These are phyloP conservation scores for Antheraea assamensis DNA, from an alignment of 2,888 invertebrate species.

Conservation along the genomic window DNA sequence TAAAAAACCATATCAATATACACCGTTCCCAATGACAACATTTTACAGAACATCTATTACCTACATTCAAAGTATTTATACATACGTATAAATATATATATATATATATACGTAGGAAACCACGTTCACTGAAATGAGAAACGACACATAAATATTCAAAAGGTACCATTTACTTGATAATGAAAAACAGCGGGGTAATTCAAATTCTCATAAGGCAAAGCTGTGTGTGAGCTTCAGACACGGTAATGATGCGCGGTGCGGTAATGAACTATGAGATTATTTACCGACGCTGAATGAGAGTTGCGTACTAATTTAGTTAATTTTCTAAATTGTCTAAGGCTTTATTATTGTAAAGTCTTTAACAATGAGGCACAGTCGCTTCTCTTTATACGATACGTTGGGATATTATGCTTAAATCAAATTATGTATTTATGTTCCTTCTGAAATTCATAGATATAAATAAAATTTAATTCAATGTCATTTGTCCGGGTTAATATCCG, in stretches of 20 bases:
- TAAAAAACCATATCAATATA: too few relatives aligned
- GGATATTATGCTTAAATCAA: neutral
- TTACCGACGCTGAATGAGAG: conserved; percentile 22
- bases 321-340: conserved; percentile 12
- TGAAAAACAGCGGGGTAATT: conserved; percentile 61
- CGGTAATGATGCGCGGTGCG: conserved; percentile 36
- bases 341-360: conserved; percentile 7
- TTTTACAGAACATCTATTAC: neutral
- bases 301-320: conserved; percentile 22
- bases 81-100: neutral
- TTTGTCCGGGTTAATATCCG: too few relatives aligned
- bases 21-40: neutral
- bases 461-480: too few relatives aligned
- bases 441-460: too few relatives aligned
- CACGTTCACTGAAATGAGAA: conserved; percentile 20
- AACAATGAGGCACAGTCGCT: neutral
- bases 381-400: neutral
- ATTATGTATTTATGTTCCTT: neutral
- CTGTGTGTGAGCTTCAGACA: conserved; percentile 33
- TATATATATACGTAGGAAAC: neutral
- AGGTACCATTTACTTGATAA: conserved; percentile 50
- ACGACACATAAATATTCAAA: conserved; percentile 62
- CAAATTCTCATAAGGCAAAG: conserved; percentile 48
- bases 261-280: conserved; percentile 47
- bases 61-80: too few relatives aligned